Conservation (phyloP, 2,113 vertebrate genomes). For the Benitochromis conjunctus region DNA sequence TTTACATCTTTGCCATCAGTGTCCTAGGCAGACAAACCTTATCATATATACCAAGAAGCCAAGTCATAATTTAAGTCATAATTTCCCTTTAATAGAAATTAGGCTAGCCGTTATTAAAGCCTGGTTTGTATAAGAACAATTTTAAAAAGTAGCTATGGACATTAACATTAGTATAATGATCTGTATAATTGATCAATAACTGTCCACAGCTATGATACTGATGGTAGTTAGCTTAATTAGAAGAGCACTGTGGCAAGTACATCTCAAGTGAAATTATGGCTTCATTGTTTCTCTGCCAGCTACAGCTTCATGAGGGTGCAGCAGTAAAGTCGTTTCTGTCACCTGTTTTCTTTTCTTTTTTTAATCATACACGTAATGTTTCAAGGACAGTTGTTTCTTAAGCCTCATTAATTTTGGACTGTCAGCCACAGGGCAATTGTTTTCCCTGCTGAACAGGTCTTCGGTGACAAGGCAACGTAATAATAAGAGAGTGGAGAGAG, state of each 20-base stretch:
- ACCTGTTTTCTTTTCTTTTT: not conserved
- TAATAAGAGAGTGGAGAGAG: not conserved
- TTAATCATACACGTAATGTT: not conserved
- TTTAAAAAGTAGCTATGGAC: not conserved
- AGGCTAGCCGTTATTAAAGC: not conserved
- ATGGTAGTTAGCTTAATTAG: not conserved
- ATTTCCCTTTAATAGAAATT: not conserved
- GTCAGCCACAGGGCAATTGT: not conserved
- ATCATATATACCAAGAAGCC: not conserved
- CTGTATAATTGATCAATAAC: not conserved
- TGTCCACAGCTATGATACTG: not conserved
- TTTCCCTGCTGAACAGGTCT: not conserved
- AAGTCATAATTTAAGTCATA: not conserved
- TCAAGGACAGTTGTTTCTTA: slow-evolving; percentile 8
- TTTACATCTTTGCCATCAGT: not conserved
- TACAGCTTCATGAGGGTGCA: not conserved
- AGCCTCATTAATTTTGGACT: slow-evolving; percentile 25
- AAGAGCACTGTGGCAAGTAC: not conserved
- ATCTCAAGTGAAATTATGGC: not conserved
- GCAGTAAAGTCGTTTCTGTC: not conserved
- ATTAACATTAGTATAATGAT: not conserved
- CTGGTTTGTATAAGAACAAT: not conserved
- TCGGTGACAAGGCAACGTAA: not conserved
- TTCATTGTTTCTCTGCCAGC: not conserved
- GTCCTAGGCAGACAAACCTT: not conserved